These are phyloP conservation scores for Lophura swinhoii DNA, from an alignment of 2,797 vertebrate species.

Conservation along the genomic window DNA sequence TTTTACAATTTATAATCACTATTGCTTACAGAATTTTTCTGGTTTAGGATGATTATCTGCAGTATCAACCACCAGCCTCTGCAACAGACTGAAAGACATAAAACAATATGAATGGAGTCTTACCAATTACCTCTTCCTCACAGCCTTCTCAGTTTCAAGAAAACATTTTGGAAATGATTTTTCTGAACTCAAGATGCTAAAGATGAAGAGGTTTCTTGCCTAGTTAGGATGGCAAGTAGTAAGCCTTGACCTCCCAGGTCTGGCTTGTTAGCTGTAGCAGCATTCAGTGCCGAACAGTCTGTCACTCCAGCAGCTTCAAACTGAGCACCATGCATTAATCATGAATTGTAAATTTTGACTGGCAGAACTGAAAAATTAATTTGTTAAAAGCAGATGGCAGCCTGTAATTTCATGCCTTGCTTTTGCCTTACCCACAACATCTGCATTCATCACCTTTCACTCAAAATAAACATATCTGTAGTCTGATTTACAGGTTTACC, in stretches of 20 bases:
- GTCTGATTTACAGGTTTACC: constrained; percentile 23
- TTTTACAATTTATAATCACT: not conserved
- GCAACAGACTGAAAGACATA: not conserved
- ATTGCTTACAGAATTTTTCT: not conserved
- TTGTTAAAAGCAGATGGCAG: constrained; percentile 19
- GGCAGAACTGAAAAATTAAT: not conserved
- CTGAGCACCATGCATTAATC: not conserved
- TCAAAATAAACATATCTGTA: constrained; percentile 26
- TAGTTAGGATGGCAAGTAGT: not conserved
- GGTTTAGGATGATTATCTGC: not conserved
- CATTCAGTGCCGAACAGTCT: not conserved
- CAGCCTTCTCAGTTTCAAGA: not conserved
- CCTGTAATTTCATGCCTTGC: constrained; percentile 6
- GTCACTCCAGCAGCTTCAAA: constrained; percentile 49
- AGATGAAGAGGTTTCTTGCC: not conserved
- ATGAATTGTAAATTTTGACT: constrained; percentile 32
- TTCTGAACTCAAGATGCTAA: not conserved
- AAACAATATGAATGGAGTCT: not conserved
- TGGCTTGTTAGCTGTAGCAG: not conserved
- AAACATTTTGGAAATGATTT: not conserved
- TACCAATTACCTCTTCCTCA: not conserved
- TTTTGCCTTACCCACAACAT: constrained; percentile 50
- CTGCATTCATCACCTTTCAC: constrained; percentile 10
- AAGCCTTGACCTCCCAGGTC: not conserved
- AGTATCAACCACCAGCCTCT: not conserved